Percentiles rank a stretch among this genome's conserved stretches.
Evolutionary conservation across 1,140 invertebrate species (phyloP).

Genomic region (Meloidogyne floridensis): DNA sequence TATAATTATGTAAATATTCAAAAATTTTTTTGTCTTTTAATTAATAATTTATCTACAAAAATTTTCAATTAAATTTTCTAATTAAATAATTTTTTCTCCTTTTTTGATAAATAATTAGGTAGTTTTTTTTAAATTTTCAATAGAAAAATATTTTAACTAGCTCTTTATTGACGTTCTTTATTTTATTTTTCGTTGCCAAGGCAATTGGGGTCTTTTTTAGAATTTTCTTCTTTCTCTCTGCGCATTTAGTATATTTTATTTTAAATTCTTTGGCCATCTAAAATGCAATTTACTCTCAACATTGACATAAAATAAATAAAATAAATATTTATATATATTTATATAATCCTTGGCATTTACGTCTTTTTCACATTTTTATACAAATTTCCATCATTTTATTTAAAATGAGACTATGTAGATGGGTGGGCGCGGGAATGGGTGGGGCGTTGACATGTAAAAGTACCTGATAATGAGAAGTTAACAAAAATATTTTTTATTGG

Average conservation of each 20-base stretch:
- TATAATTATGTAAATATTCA: too few relatives aligned
- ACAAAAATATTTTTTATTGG: not conserved
- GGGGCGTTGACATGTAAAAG: too few relatives aligned
- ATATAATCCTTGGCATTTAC: not conserved
- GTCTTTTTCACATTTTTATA: not conserved
- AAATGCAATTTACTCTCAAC: not conserved
- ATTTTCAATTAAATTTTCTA: too few relatives aligned
- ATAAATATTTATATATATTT: not conserved
- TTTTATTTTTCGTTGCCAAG: not conserved
- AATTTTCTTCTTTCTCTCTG: not conserved
- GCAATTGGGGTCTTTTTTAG: not conserved
- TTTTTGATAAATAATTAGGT: not conserved
- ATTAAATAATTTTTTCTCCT: not conserved
- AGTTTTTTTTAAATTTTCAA: not conserved
- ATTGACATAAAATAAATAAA: not conserved
- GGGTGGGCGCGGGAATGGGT: too few relatives aligned
- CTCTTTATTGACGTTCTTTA: not conserved
- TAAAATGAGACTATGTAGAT: not conserved
- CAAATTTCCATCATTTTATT: not conserved
- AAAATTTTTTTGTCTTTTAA: too few relatives aligned
- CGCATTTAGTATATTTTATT: not conserved
- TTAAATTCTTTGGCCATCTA: slow-evolving; percentile 9
- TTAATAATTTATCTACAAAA: too few relatives aligned
- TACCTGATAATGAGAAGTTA: not conserved
- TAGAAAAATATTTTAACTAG: not conserved